phyloP scores from a whole-genome alignment of 2,113 vertebrate species.

The Psilopogon haemacephalus region DNA sequence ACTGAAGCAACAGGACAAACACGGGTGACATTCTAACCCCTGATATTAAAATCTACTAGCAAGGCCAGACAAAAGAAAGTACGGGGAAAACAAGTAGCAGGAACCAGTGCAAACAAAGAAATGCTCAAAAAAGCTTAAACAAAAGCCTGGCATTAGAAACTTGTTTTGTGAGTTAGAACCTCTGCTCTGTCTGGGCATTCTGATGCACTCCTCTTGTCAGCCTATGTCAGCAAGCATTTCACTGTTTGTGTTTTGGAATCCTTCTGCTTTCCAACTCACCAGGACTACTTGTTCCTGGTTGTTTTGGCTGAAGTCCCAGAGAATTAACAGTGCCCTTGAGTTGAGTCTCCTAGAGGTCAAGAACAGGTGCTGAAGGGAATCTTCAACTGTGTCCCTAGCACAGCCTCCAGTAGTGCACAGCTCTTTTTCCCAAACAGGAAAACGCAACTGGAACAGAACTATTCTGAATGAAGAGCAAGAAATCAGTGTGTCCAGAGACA shows the following conservation, averaged over 20 bases:
- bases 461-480: not conserved
- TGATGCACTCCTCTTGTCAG: not conserved
- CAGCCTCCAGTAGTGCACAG: fast-evolving
- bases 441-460: not conserved
- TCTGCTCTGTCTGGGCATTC: not conserved
- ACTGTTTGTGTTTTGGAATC: not conserved
- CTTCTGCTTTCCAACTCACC: not conserved
- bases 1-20: not conserved
- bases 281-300: not conserved
- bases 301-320: not conserved
- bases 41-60: not conserved
- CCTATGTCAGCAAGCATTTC: not conserved
- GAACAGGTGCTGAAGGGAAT: not conserved
- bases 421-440: not conserved
- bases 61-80: not conserved
- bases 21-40: not conserved
- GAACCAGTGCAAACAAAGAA: not conserved
- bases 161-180: not conserved
- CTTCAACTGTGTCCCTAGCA: not conserved
- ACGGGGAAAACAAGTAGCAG: not conserved
- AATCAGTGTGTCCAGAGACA: not conserved
- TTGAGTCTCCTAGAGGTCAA: not conserved
- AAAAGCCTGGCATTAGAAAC: not conserved
- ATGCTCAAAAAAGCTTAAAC: not conserved
- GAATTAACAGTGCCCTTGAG: not conserved